Evolutionary conservation across 92 coral and sea anemone genomes (phyloP), one percentile per base, ranked within the genome.

Genomic region (Chrysogorgia sp.): DNA sequence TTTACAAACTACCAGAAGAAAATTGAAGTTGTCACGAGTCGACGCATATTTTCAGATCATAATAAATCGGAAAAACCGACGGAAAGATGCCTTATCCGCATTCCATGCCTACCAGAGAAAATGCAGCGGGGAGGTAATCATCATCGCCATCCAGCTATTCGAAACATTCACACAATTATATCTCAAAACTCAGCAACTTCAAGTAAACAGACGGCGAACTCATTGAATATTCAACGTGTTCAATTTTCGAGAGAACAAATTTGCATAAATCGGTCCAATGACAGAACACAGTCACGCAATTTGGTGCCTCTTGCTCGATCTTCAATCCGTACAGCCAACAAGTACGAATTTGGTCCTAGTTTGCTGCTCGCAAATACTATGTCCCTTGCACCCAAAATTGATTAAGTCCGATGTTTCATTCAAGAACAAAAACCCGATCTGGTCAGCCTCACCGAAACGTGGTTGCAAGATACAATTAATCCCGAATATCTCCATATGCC

Each of bases 221-320:
- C 69, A 71, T 81, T 81, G 69, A 81, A 81, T 81, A 81, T 81
- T 81, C 80, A 61, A 68, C 37, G 78, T 67, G 57, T 80, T 25
- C 68, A 40, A 37, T 5, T 37, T 19, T 55, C 56, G 56, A 80
- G 79, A 0, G 70, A 58, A 19, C 65, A 30, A 65, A 80, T 80
- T 80, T 80, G 77, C 84, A 79, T 79, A 12, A 37, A 37, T 37
- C 43, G 43, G 43, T 37, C 43, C 43, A 37, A 37, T 37, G 43
- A 37, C 43, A 37, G 43, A 4, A 37, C 12, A 4, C 43, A 12
- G 75, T 63, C 63, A 43, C 76, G 83, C 63, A 22, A 79, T 79
- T 17, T 79, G 40, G 49, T 63, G 14, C 72, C 50, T 35, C 50
- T 66, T 66, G 50, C 43, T 37, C 43, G 43, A 37, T 37, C 43